phyloP scores from a whole-genome alignment of 2,797 vertebrate genomes.

The Cottoperca gobio region DNA sequence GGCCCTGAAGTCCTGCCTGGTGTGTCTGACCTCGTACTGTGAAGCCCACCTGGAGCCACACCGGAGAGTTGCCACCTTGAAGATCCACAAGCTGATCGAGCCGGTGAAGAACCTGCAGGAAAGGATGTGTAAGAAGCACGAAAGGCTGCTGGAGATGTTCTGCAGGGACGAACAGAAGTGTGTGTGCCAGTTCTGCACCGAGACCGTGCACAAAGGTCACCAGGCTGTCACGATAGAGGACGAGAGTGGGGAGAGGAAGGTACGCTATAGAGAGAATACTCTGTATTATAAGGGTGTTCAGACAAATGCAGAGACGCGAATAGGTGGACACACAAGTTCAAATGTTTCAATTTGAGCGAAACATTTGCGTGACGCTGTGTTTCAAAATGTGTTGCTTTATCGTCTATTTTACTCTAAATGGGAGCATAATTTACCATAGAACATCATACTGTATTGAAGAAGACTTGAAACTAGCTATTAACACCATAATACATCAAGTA shows the following conservation, averaged over 20 bases:
- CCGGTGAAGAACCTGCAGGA: conserved; percentile 70
- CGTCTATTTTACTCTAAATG: too few relatives aligned
- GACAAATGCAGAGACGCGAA: background rate
- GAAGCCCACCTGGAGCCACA: conserved; percentile 74
- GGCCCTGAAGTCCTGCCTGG: conserved; percentile 78
- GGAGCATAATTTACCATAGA: too few relatives aligned
- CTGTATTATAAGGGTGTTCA: background rate
- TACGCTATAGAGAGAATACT: background rate
- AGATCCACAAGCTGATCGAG: conserved; percentile 71
- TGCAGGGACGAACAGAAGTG: conserved; percentile 76
- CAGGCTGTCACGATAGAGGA: conserved; percentile 54
- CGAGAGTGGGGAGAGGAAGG: conserved; percentile 72
- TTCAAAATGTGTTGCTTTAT: too few relatives aligned
- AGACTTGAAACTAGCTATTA: too few relatives aligned
- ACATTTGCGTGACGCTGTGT: too few relatives aligned
- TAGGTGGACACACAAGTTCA: too few relatives aligned
- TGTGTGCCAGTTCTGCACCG: conserved; percentile 76
- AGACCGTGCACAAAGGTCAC: conserved; percentile 74
- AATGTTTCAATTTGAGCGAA: too few relatives aligned
- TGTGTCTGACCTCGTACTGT: conserved; percentile 79
- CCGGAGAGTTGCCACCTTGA: conserved; percentile 58
- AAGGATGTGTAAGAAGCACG: conserved; percentile 73
- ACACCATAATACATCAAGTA: too few relatives aligned
- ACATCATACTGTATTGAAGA: too few relatives aligned
- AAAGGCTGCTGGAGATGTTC: conserved; percentile 77